Conservation (phyloP, 2,888 invertebrate species). For the Epiblema foenella region DNA sequence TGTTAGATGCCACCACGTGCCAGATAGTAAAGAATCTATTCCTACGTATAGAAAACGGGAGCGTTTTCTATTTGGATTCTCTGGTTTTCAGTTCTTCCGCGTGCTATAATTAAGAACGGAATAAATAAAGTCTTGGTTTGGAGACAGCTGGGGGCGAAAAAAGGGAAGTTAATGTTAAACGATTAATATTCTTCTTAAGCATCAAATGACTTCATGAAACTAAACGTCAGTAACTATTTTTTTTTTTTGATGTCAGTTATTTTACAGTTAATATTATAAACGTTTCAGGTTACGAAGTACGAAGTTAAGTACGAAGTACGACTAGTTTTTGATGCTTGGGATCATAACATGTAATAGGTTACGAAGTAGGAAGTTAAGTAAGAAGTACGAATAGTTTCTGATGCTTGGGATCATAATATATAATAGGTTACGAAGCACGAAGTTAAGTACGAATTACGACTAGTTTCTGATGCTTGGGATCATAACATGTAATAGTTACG, state of each 20-base stretch:
- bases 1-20: conserved; percentile 4
- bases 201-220: conserved; percentile 7
- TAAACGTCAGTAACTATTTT: not conserved
- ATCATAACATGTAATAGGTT: not conserved
- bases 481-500: too few relatives aligned
- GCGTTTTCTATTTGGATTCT: conserved; percentile 21
- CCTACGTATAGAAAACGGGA: conserved; percentile 12
- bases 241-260: not conserved
- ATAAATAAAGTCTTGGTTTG: conserved; percentile 32
- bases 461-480: not conserved
- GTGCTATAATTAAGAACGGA: conserved; percentile 54
- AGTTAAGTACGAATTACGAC: too few relatives aligned
- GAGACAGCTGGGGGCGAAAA: conserved; percentile 25
- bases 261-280: not conserved
- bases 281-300: too few relatives aligned
- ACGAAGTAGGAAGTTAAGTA: too few relatives aligned
- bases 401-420: too few relatives aligned
- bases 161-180: not conserved
- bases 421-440: too few relatives aligned
- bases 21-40: conserved; percentile 20
- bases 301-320: not conserved
- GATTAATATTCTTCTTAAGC: not conserved
- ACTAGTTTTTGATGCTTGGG: not conserved
- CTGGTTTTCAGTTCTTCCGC: conserved; percentile 51
- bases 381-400: not conserved